Evolutionary conservation across 2,888 invertebrate genomes (phyloP), one percentile per base, ranked within the genome.

Genomic region (Amiota mariae): DNA sequence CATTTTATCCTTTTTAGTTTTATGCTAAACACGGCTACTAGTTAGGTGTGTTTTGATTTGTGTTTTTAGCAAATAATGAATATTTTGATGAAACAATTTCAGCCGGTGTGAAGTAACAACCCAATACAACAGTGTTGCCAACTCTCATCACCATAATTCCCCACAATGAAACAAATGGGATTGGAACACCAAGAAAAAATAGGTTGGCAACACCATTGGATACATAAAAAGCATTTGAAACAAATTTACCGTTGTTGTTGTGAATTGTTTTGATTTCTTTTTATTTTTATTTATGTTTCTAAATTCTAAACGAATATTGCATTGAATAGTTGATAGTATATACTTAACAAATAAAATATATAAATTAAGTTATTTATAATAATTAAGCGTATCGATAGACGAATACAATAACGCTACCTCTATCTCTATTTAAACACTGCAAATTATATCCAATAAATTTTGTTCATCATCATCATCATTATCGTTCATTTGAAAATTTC

Each of bases 321-420:
- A 79, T 78, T 77, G 75, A 78, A 73, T 78, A 73, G 70, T 75
- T 74, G 75, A 79, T 76, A 36, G 36, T 80, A 80, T 80, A 80
- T 70, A 77, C 75, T 77, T 81, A 79, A 72, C 36, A 36, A 66
- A 75, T 75, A 73, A 57, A 57, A 70, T 66, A 36, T 36, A 66
- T 57, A 70, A 70, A 70, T 57, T 70, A 70, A 57, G 47, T 70
- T 70, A 56, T 57, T 70, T 70, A 70, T 49, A 67, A 80, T 80
- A 80, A 80, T 81, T 81, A 83, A 72, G 67, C 67, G 67, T 72
- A 72, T 57, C 67, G 71, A 72, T 48, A 72, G 72, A 72, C 18
- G 57, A 71, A 72, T 66, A 56, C 75, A 84, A 81, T 85, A 84
- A 82, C 79, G 77, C 83, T 83, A 83, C 78, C 75, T 75, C 85